Evolutionary conservation across 2,888 invertebrate species (phyloP).

Genomic region (Saturnia japonica): DNA sequence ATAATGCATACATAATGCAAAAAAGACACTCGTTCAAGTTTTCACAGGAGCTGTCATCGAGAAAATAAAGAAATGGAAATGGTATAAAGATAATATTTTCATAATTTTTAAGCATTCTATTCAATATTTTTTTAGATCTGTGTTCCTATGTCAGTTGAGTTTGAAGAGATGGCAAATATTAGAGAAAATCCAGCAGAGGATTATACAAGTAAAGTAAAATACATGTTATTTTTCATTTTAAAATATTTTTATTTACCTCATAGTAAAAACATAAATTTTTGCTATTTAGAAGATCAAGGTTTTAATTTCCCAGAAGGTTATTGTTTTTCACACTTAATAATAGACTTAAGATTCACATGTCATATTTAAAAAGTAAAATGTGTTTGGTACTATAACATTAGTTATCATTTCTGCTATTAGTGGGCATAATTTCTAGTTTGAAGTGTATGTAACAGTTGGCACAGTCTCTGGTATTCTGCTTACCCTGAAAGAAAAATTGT

Average conservation of each 20-base stretch:
- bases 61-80: no score
- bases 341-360: not conserved
- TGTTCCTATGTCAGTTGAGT: slow-evolving; percentile 98
- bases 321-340: not conserved
- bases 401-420: not conserved
- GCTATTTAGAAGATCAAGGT: not conserved
- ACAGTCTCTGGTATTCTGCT: not conserved
- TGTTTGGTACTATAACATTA: not conserved
- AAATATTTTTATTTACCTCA: not conserved
- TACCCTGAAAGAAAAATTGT: not conserved
- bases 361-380: not conserved
- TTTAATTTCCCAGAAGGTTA: not conserved
- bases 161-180: slow-evolving; percentile 95
- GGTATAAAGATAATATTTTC: not conserved
- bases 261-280: not conserved
- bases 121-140: slow-evolving; percentile 84
- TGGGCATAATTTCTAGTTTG: not conserved
- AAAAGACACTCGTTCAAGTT: no score
- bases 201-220: slow-evolving; percentile 84
- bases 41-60: no score
- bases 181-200: slow-evolving; percentile 95
- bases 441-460: not conserved
- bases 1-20: no score
- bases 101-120: not conserved
- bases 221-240: not conserved